phyloP scores from a whole-genome alignment of 2,113 vertebrate species.

The Aspiorhynchus laticeps region DNA sequence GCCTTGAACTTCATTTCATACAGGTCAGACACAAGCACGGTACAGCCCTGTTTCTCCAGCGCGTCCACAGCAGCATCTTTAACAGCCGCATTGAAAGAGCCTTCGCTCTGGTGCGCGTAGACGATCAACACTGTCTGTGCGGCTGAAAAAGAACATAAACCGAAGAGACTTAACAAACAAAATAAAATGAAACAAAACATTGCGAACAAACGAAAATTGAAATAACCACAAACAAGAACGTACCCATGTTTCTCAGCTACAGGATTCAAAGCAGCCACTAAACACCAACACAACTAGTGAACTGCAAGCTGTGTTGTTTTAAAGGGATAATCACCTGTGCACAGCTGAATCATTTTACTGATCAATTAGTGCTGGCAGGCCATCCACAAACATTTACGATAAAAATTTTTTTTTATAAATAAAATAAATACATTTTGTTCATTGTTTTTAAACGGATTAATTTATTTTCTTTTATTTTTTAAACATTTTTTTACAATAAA shows the following conservation, averaged over 20 bases:
- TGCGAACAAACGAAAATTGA: neutral
- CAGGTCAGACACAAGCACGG: slow-evolving; percentile 75
- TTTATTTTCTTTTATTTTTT: neutral
- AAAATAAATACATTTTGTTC: too few relatives aligned
- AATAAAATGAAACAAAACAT: neutral
- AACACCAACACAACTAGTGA: neutral
- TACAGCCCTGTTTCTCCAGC: slow-evolving; percentile 1
- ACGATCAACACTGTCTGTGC: slow-evolving; percentile 68
- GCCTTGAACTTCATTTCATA: slow-evolving; percentile 71
- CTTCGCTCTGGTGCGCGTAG: slow-evolving; percentile 75
- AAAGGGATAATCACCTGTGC: neutral
- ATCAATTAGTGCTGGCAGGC: neutral
- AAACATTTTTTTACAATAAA: neutral
- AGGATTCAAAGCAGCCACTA: neutral
- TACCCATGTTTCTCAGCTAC: neutral
- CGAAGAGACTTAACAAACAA: neutral
- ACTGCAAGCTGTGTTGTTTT: neutral
- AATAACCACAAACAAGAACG: neutral
- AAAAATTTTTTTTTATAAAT: too few relatives aligned
- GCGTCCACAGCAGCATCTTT: neutral
- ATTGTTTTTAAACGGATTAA: too few relatives aligned
- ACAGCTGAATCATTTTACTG: neutral
- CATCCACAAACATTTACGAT: neutral
- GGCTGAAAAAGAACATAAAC: neutral
- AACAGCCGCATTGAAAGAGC: slow-evolving; percentile 74